phyloP scores from a whole-genome alignment of 2,113 vertebrate genomes.

The Oriolus oriolus region DNA sequence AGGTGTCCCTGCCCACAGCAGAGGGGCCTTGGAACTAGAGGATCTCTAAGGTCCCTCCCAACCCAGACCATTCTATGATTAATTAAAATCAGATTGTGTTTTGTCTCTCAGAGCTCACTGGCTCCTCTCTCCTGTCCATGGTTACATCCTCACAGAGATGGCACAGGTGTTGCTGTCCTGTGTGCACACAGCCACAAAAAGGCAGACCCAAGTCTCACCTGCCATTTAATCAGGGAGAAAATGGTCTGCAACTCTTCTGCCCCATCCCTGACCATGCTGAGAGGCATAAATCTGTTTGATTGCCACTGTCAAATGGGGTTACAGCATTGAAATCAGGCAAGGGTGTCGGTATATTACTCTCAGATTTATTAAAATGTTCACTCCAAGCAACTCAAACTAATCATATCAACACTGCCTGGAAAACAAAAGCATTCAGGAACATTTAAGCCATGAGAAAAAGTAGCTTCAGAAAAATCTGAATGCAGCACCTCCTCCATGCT shows the following conservation, averaged over 20 bases:
- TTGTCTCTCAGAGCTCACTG: not conserved
- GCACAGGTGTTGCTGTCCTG: not conserved
- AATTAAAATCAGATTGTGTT: not conserved
- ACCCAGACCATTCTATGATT: not conserved
- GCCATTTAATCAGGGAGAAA: not conserved
- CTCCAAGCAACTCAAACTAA: not conserved
- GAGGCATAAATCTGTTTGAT: not conserved
- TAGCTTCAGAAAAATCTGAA: not conserved
- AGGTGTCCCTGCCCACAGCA: not conserved
- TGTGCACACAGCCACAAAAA: not conserved
- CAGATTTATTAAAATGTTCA: not conserved
- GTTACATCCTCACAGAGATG: not conserved
- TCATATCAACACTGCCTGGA: not conserved
- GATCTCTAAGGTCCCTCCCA: not conserved
- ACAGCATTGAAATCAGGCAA: fast-evolving
- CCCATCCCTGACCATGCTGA: not conserved
- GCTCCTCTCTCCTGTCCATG: not conserved
- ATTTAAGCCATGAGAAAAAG: not conserved
- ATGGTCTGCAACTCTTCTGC: not conserved
- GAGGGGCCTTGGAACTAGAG: not conserved
- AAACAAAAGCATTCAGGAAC: not conserved
- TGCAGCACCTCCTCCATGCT: not conserved
- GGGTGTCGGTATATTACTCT: fast-evolving
- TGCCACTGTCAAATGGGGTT: not conserved
- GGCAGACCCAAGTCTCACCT: not conserved